These are phyloP conservation scores for Mesitornis unicolor DNA, from an alignment of 2,113 vertebrate genomes.

Conservation along the genomic window DNA sequence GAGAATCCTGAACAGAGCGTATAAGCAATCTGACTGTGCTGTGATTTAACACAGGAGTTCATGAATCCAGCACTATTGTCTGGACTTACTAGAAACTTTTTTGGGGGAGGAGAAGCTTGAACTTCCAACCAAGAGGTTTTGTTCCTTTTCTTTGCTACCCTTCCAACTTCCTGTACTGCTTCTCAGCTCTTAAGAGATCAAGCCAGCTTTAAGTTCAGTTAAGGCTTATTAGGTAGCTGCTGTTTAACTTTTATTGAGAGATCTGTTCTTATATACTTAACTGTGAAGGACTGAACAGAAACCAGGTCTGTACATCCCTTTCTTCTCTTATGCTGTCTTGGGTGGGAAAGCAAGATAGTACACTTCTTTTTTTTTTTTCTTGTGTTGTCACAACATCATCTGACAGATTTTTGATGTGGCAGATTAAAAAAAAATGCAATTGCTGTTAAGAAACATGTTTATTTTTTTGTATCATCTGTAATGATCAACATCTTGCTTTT, in stretches of 20 bases:
- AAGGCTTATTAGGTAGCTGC: background rate
- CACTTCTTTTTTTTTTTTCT: background rate
- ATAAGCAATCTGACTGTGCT: background rate
- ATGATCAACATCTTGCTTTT: background rate
- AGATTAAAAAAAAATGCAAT: background rate
- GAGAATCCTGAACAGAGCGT: background rate
- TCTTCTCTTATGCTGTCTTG: background rate
- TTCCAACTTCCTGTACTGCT: background rate
- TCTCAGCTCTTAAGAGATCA: background rate
- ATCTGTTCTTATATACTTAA: background rate
- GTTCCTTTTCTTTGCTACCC: background rate
- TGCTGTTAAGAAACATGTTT: background rate
- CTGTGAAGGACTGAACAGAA: background rate
- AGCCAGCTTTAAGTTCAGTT: background rate
- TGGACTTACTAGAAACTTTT: background rate
- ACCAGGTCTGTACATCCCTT: background rate
- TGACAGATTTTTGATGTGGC: background rate
- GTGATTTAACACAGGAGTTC: background rate
- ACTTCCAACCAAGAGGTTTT: background rate
- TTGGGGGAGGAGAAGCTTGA: background rate
- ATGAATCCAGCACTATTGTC: background rate
- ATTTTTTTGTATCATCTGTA: background rate
- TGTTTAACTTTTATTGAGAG: background rate
- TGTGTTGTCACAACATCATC: background rate
- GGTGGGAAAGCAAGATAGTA: background rate